phyloP scores from a whole-genome alignment of 2,113 vertebrate genomes.

The Caranx ignobilis region DNA sequence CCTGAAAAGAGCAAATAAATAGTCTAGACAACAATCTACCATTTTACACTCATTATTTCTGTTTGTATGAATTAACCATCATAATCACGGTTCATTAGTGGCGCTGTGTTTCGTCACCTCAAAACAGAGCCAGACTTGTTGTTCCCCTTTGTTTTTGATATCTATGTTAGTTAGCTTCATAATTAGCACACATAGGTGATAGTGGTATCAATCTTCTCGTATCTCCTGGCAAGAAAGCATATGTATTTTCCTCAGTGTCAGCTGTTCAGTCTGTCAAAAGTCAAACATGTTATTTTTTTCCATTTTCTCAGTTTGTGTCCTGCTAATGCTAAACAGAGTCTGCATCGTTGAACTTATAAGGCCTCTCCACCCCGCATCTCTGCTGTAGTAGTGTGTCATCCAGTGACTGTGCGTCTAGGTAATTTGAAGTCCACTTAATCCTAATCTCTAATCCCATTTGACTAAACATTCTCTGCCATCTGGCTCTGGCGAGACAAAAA shows the following conservation, averaged over 20 bases:
- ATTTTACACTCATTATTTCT: neutral
- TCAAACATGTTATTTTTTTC: no score
- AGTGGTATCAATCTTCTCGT: neutral
- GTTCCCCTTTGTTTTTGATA: no score
- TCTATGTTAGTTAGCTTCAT: neutral
- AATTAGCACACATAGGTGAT: neutral
- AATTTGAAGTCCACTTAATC: constrained; percentile 81
- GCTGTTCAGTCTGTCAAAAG: no score
- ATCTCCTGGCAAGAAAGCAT: neutral
- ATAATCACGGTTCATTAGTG: neutral
- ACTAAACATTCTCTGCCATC: constrained; percentile 84
- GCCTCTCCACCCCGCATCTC: constrained; percentile 9
- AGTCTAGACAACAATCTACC: neutral
- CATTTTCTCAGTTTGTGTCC: neutral
- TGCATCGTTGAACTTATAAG: constrained; percentile 10
- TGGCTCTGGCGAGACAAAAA: constrained; percentile 73
- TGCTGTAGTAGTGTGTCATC: constrained; percentile 66
- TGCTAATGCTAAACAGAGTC: neutral
- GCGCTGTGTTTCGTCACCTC: no score
- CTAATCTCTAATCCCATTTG: constrained; percentile 85
- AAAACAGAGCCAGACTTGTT: no score
- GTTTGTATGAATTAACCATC: neutral
- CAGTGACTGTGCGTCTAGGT: constrained; percentile 77
- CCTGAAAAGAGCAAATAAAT: neutral
- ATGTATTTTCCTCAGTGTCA: neutral